Evolutionary conservation across 2,797 vertebrate genomes (phyloP).

Genomic region (Poecilia picta): DNA sequence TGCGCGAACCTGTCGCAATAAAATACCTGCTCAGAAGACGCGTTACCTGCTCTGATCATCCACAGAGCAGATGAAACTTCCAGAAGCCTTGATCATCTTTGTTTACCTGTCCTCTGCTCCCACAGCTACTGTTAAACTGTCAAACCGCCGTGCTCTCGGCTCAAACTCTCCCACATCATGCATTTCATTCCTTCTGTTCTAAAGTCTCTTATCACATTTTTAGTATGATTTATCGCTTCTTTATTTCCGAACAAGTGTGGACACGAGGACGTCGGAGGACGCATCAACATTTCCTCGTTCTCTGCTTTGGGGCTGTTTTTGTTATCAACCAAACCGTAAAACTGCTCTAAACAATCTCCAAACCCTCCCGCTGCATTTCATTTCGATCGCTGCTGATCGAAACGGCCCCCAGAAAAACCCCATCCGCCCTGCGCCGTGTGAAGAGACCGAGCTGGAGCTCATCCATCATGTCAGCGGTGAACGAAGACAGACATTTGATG

Average conservation of each 20-base stretch:
- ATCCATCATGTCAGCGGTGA: neutral
- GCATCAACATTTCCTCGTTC: neutral
- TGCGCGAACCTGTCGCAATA: neutral
- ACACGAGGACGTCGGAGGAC: neutral
- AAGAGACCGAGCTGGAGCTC: neutral
- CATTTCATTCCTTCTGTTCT: neutral
- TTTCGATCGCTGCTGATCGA: neutral
- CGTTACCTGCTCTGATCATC: neutral
- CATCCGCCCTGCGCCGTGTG: neutral
- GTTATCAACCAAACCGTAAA: slow-evolving; percentile 1
- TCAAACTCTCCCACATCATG: neutral
- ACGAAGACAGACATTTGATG: neutral
- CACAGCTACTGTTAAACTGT: neutral
- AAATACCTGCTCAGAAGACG: neutral
- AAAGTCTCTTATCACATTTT: neutral
- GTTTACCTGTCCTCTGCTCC: neutral
- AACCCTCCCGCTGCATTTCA: neutral
- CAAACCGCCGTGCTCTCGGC: neutral
- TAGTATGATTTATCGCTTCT: neutral
- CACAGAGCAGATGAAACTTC: neutral
- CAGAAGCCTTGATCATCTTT: neutral
- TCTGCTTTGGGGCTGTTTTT: neutral
- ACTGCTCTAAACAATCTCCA: neutral
- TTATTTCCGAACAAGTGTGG: neutral
- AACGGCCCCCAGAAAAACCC: neutral